A percentile compares a stretch with the other conserved stretches of the same genome.
These are phyloP conservation scores for Eupithecia insigniata DNA, from an alignment of 2,888 invertebrate genomes.

Conservation along the genomic window DNA sequence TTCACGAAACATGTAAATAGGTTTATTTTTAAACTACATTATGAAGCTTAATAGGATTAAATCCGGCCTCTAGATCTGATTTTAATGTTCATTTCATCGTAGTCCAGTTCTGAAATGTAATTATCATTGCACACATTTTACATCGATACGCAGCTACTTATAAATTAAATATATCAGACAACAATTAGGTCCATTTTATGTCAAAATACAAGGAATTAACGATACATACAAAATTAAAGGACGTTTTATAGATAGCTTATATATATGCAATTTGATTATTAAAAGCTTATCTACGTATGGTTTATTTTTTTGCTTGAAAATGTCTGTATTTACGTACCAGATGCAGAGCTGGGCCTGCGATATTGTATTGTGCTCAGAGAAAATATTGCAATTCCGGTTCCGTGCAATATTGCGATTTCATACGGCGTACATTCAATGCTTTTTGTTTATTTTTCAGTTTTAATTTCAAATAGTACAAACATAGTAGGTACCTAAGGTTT, in stretches of 20 bases:
- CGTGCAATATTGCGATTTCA: conserved; percentile 61
- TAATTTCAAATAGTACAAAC: conserved; percentile 28
- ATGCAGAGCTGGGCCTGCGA: conserved; percentile 52
- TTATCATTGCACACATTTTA: background rate
- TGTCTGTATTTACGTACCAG: conserved; percentile 37
- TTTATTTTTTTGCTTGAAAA: conserved; percentile 39
- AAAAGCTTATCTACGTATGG: background rate
- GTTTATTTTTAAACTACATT: background rate
- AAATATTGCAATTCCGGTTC: conserved; percentile 62
- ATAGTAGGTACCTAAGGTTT: conserved; percentile 9
- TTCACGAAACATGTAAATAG: background rate
- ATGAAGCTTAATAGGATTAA: background rate
- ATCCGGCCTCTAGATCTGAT: background rate
- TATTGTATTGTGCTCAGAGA: conserved; percentile 63
- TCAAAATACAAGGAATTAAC: too few relatives aligned
- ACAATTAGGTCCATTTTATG: too few relatives aligned
- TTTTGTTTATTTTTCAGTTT: conserved; percentile 51
- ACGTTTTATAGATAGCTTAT: too few relatives aligned
- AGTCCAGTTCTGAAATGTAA: background rate
- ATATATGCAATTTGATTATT: background rate
- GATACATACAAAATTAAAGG: too few relatives aligned
- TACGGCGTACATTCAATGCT: conserved; percentile 53
- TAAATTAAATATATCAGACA: too few relatives aligned
- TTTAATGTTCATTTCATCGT: background rate
- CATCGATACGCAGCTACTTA: background rate